Base-by-base conservation (phyloP, 2,797 vertebrate genomes). In the Poeciliopsis turneri region DNA sequence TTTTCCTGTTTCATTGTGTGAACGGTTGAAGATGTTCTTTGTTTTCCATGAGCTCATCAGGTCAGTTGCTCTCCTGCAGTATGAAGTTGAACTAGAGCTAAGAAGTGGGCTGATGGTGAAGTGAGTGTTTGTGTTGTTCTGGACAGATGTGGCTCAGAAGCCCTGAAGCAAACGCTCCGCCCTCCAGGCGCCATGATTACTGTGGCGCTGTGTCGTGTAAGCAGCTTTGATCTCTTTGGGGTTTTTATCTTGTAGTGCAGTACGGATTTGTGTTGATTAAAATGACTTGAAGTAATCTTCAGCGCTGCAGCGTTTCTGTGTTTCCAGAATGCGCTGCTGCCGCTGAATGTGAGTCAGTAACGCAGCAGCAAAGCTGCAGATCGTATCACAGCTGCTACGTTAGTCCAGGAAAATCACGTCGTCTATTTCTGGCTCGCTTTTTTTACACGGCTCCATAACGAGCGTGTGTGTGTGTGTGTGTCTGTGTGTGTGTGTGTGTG, bases 391-490 rank as follows among this genome's bases (percentile, higher is more conserved):
- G 78, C 83, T 83, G 80, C 76, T 53, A 23, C 51, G 47, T 70
- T 28, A 57, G 72, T 57, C 49, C 28, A 28, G 45, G 74, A 84
- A 74, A 78, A 75, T 64, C 84, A 75, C 77, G n/a, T 61, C 23
- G 79, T 88, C 82, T 91, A 83, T 88, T 90, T 85, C 16, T 43
- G 76, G 78, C 43, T 74, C 68, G 68, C 53, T 72, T 70, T 70
- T 79, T 75, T 51, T 83, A 45, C 76, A 75, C 30, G 78, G 76
- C 79, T 89, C 77, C 72, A 51, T 80, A 77, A 76, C 30, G 57
- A 71, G 49, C 16, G 15, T 5, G 15, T 47, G 45, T 46, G 43
- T 3, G 11, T 45, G 45, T 45, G 45, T 45, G 45, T 45, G 45
- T 45, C 12, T 2, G 12, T 45, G 12, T 41, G 75, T n/a, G 80